These are phyloP conservation scores for Lordiphosa fenestrarum DNA, from an alignment of 2,888 invertebrate species.

Conservation along the genomic window DNA sequence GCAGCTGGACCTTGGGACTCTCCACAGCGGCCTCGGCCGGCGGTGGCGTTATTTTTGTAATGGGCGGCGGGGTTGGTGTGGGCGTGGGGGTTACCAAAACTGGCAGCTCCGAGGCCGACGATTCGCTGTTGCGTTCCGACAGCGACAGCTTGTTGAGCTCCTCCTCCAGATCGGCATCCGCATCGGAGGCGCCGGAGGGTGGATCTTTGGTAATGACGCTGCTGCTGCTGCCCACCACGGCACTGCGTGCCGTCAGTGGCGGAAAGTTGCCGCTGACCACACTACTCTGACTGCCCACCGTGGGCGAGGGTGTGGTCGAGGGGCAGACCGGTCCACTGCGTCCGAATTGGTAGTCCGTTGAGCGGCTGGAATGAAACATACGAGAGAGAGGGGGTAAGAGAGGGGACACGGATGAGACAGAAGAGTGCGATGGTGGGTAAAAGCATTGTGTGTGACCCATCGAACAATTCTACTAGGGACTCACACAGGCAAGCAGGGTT, in stretches of 20 bases:
- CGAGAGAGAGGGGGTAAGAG: not conserved
- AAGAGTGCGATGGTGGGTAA: not conserved
- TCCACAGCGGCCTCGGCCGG: conserved; percentile 6
- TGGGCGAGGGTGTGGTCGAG: conserved; percentile 63
- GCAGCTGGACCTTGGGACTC: not conserved
- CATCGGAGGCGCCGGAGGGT: conserved; percentile 33
- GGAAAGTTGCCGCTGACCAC: conserved; percentile 27
- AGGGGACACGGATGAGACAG: not conserved
- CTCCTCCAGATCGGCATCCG: conserved; percentile 53
- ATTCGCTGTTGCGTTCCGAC: conserved; percentile 47
- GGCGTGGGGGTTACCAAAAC: conserved; percentile 35
- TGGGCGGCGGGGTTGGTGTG: conserved; percentile 57
- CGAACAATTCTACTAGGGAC: too few species aligned
- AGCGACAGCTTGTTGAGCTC: conserved; percentile 44
- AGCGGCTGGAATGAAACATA: conserved; percentile 41
- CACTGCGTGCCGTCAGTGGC: conserved; percentile 36
- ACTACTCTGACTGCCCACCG: conserved; percentile 37
- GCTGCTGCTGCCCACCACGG: conserved; percentile 17
- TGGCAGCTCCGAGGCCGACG: conserved; percentile 36
- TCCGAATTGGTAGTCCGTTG: conserved; percentile 67
- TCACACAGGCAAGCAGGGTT: too few species aligned
- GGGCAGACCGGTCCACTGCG: conserved; percentile 18
- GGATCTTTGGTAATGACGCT: conserved; percentile 53
- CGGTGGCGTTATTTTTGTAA: conserved; percentile 52
- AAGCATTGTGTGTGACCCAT: too few species aligned